phyloP scores from a whole-genome alignment of 2,797 vertebrate genomes.

The Falco novaeseelandiae region DNA sequence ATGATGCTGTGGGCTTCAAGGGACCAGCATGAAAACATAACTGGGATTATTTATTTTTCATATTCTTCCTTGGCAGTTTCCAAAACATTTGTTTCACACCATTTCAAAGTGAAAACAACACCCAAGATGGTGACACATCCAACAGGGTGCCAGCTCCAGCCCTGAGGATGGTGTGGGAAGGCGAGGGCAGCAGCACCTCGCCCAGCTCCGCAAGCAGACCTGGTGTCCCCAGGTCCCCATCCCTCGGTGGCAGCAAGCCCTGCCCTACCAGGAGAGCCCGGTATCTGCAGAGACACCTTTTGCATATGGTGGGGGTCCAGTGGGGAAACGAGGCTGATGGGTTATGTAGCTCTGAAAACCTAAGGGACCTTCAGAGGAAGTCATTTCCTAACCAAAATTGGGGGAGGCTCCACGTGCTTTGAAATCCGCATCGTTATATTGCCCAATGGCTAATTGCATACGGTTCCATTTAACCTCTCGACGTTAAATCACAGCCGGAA shows the following conservation, averaged over 20 bases:
- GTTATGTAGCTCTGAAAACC: not conserved
- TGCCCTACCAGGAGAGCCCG: not conserved
- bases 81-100: not conserved
- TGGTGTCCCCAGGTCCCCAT: not conserved
- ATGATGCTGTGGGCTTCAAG: not conserved
- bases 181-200: not conserved
- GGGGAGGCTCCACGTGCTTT: not conserved
- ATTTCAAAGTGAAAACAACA: not conserved
- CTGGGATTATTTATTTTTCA: not conserved
- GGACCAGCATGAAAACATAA: not conserved
- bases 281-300: not conserved
- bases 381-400: accelerated
- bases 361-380: not conserved
- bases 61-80: not conserved
- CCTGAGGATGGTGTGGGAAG: not conserved
- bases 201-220: not conserved
- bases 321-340: accelerated
- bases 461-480: not conserved
- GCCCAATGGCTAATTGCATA: not conserved
- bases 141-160: not conserved
- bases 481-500: not conserved
- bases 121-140: not conserved
- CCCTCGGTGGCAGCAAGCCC: not conserved
- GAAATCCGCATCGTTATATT: not conserved
- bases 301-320: accelerated